Base-by-base conservation (phyloP, 2,113 vertebrate genomes). In the Geococcyx californianus region DNA sequence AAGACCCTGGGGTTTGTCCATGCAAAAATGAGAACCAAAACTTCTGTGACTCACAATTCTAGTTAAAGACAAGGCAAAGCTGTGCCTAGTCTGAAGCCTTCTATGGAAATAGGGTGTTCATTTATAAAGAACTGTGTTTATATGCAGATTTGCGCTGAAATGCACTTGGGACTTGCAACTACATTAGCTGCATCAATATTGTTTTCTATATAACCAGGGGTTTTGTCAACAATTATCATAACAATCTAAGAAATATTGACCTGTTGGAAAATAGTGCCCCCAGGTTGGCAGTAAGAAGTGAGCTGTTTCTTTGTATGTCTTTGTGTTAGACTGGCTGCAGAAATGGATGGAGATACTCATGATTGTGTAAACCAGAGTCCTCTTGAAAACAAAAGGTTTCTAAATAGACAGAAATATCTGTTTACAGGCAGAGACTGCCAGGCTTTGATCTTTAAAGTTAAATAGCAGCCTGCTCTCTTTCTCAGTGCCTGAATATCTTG, bases 1-100 rank as follows among this genome's bases (percentile, higher is more conserved):
- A 78, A 75, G 62, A 92, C 80, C 44, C 38, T 76, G 56, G 20
- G 44, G 17, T 92, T 90, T 87, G 82, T 89, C 79, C 69, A 82
- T 75, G 25, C 25, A 84, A 72, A 92, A 95, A 89, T 36, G 68
- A 94, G 85, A 96, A 90, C 15, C 62, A 84, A 92, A 96, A 84
- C 10, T 33, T 84, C 64, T 73, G 56, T 96, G 92, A 94, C 73
- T 96, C 94, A 96, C 64, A 89, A 1, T 14, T 36, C 40, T 19
- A 67, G 49, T 31, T 90, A 91, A 92, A 89, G 81, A 63, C 38
- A 24, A 76, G 68, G 72, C 21, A 93, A 86, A 93, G 62, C 54
- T 72, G 38, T 62, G 81, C 34, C 40, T 84, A 34, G 23, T 86
- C 79, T 82, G 34, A 88, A 82, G 58, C 25, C 34, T 81, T 21